These are phyloP conservation scores for Candidula unifasciata DNA, from an alignment of 2,888 invertebrate genomes.

Conservation along the genomic window DNA sequence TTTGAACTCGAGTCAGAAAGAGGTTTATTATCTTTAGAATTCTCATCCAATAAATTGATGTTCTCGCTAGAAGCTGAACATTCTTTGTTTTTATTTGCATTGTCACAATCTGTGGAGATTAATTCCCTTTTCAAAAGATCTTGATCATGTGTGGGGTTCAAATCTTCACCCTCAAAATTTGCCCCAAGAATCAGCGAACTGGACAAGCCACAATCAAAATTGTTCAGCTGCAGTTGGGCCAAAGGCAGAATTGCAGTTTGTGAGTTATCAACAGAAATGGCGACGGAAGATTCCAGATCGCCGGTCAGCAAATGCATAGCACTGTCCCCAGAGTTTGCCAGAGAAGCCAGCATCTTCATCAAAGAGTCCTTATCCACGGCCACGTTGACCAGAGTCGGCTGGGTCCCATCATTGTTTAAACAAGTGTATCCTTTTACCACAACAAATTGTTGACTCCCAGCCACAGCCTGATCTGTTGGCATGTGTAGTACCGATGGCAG, in stretches of 20 bases:
- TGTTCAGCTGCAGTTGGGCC: slow-evolving; percentile 4
- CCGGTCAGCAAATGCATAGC: slow-evolving; percentile 31
- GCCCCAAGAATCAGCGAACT: not conserved
- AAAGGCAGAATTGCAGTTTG: slow-evolving; percentile 21
- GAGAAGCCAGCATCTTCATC: slow-evolving; percentile 43
- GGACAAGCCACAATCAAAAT: slow-evolving; percentile 6
- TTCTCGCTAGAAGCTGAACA: not conserved
- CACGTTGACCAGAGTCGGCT: slow-evolving; percentile 44
- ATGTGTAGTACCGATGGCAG: slow-evolving; percentile 1
- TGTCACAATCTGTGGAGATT: not conserved
- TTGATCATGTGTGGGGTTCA: slow-evolving; percentile 1
- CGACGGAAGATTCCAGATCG: slow-evolving; percentile 33
- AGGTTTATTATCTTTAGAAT: no score
- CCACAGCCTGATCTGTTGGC: not conserved
- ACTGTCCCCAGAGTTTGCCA: slow-evolving; percentile 27
- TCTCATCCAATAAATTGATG: not conserved
- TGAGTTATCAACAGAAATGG: slow-evolving; percentile 20
- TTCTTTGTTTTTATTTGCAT: not conserved
- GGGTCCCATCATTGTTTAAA: slow-evolving; percentile 24
- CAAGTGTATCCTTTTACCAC: slow-evolving; percentile 46
- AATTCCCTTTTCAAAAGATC: not conserved
- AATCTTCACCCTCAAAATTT: slow-evolving; percentile 16
- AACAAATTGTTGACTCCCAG: slow-evolving; percentile 31
- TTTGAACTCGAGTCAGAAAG: no score
- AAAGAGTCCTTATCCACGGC: slow-evolving; percentile 46